Conservation (phyloP, 1,140 invertebrate genomes). For the Drosophila nigrodunni region DNA sequence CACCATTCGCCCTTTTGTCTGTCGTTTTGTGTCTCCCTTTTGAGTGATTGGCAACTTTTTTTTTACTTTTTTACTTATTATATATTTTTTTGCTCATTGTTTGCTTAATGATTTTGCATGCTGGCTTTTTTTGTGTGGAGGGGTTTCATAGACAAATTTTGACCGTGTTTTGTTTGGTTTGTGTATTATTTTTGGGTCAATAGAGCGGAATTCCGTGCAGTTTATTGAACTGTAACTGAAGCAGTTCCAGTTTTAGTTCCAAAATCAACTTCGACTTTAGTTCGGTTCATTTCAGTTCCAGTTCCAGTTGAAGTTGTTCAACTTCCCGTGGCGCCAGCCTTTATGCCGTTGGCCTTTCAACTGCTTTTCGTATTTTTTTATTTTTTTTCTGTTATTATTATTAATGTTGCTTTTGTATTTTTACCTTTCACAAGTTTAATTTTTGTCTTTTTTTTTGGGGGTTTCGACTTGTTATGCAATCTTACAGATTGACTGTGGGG, state of each 20-base stretch:
- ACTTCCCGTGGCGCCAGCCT: slow-evolving; percentile 30
- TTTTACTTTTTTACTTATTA: slow-evolving; percentile 1
- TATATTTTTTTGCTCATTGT: slow-evolving; percentile 62
- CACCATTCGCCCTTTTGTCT: background rate
- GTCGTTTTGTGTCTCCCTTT: slow-evolving; percentile 32
- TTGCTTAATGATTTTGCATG: slow-evolving; percentile 75
- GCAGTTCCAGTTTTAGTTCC: slow-evolving; percentile 5
- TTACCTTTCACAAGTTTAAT: slow-evolving; percentile 46
- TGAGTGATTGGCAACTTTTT: slow-evolving; percentile 42
- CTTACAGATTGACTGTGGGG: slow-evolving; percentile 16
- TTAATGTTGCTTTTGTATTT: slow-evolving; percentile 1
- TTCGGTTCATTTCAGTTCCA: background rate
- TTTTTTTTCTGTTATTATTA: background rate
- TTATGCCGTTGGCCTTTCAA: slow-evolving; percentile 34
- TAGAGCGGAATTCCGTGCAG: slow-evolving; percentile 75
- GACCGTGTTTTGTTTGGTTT: slow-evolving; percentile 34
- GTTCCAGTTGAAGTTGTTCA: slow-evolving; percentile 1
- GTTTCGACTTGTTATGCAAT: slow-evolving; percentile 36
- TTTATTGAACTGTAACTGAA: slow-evolving; percentile 70
- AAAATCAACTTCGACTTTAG: background rate
- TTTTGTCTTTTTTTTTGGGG: slow-evolving; percentile 1
- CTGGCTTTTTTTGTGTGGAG: slow-evolving; percentile 7
- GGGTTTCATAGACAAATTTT: slow-evolving; percentile 45
- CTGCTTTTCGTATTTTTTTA: slow-evolving; percentile 14
- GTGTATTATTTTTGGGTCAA: slow-evolving; percentile 70